Percentiles rank a stretch among this genome's conserved stretches.
These are phyloP conservation scores for Mus spicilegus DNA, from an alignment of 2,113 vertebrate species.

Conservation along the genomic window DNA sequence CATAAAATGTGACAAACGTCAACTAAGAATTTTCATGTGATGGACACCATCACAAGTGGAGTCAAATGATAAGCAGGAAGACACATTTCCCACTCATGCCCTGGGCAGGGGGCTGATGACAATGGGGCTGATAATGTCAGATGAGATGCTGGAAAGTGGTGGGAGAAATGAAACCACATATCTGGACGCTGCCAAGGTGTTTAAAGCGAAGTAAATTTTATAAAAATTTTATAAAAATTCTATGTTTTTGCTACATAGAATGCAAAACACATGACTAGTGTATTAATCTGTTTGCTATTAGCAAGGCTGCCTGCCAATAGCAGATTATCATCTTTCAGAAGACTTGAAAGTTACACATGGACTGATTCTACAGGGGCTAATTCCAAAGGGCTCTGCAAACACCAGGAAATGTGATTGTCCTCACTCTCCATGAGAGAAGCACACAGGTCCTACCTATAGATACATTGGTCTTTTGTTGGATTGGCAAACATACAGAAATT, in stretches of 20 bases:
- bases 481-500: not conserved
- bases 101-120: not conserved
- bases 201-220: not conserved
- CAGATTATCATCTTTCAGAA: not conserved
- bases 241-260: not conserved
- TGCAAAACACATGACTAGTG: not conserved
- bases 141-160: not conserved
- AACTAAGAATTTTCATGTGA: constrained; percentile 8
- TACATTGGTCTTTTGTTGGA: not conserved
- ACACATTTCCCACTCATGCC: not conserved
- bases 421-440: not conserved
- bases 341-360: not conserved
- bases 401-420: not conserved
- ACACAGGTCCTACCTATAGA: not conserved
- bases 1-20: not conserved
- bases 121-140: too few relatives aligned
- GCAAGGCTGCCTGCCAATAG: not conserved
- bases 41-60: not conserved
- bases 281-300: not conserved
- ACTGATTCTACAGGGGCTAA: not conserved
- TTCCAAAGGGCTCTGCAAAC: not conserved
- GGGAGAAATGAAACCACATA: not conserved
- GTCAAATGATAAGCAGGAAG: not conserved
- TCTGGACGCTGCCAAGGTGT: not conserved
- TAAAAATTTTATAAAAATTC: too few relatives aligned